Evolutionary conservation across 2,113 vertebrate species (phyloP), one percentile per base, ranked within the genome.

Genomic region (Silurus meridionalis): DNA sequence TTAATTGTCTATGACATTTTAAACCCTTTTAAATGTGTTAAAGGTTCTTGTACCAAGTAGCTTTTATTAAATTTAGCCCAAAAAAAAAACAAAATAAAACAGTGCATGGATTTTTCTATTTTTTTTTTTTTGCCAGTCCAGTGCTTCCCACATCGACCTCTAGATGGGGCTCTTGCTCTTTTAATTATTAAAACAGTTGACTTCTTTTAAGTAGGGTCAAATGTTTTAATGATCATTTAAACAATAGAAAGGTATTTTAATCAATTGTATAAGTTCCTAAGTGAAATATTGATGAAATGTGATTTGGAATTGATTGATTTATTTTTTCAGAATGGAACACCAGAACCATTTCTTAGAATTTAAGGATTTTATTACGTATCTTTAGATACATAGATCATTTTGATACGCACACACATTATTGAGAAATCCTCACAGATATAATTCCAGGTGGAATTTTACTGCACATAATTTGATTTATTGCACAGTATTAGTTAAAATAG

Each of bases 101-200:
- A 3, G 48, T 8, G 23, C 46, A 52, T 74, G 21, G 19, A 13
- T 80, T 81, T 15, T 46, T 52, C 66, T 37, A 37, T 37, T 37
- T 37, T n/a, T 87, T 23, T 55, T 74, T 25, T 77, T 71, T 46
- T 25, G 64, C 15, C 72, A 25, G 13, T 79, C 53, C 55, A 60
- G 15, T 80, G 55, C 55, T 60, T 55, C 6, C 74, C 50, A 60
- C 78, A 80, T 80, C 1, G 7, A 13, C 9, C 84, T 72, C 80
- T 88, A 83, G 84, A 58, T 63, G 84, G 74, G 19, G 48, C 46
- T 79, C 23, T 85, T 85, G 55, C 58, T 25, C 21, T 80, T 53
- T 80, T 48, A 61, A 23, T 72, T 6, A 14, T 1, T 55, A 23
- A n/a, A 50, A 50, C 8, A 48, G 46, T 10, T 50, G 37, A 37